Base-by-base conservation (phyloP, 2,113 vertebrate genomes). In the Petrocephalus microphthalmus region DNA sequence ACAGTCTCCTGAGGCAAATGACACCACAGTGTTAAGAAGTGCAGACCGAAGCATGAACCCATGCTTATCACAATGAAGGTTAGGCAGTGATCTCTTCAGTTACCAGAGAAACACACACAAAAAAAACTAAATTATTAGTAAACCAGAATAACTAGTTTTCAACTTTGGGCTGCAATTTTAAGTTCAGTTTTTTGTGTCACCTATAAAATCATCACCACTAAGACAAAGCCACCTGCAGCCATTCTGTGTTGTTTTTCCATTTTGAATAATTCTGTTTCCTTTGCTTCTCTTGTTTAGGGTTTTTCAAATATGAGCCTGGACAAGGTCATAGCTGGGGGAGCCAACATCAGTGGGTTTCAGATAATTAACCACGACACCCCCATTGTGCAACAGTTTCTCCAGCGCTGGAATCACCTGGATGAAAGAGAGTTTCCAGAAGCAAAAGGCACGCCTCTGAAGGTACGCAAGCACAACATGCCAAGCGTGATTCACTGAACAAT, bases 341-440 rank as follows among this genome's bases (percentile, higher is more conserved):
- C 98, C 91, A 99, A 99, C 86, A 93, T 99, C 89, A 99, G 98
- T 88, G 97, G 98, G 90, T 99, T 99, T 93, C 97, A 99, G 94
- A 99, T 99, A 93, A 97, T 99, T 94, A 99, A 96, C 94, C 97
- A 96, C 17, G 97, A 99, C 92, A 99, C 97, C 91, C 95, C 97
- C 71, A 96, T 99, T 90, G 98, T 99, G 88, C 98, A 99, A 93
- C 98, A 99, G 93, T 99, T 99, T 93, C 95, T 99, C 88, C 98
- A 99, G 89, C 97, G 98, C 91, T 99, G 98, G 98, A 96, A 98
- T 92, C 97, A 97, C 71, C 95, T 99, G 22, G 98, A 99, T 94
- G 98, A 99, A 95, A 96, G 98, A 91, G 98, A 99, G 94, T 99
- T 99, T 90, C 98, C 98, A 51, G 98, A 99, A 96, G 97, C 98